phyloP scores from a whole-genome alignment of 2,888 invertebrate species.

The Dynastes hyllus region DNA sequence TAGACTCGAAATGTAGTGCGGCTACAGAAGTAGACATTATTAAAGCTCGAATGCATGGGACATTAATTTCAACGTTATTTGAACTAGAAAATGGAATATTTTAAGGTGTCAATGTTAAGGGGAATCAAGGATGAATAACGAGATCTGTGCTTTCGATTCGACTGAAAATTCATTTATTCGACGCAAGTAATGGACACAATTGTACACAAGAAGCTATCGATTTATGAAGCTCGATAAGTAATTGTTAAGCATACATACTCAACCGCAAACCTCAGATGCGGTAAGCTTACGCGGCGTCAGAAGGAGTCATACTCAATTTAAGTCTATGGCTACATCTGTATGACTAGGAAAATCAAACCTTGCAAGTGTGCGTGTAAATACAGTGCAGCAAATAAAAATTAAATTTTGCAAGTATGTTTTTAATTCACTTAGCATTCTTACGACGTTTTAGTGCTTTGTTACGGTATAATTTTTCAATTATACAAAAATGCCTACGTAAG shows the following conservation, averaged over 20 bases:
- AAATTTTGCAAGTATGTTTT: background rate
- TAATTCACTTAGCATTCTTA: too few species aligned
- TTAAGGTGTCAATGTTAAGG: slow-evolving; percentile 1
- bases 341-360: too few species aligned
- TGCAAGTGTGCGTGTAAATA: too few species aligned
- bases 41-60: slow-evolving; percentile 17
- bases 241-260: slow-evolving; percentile 24
- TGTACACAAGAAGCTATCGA: background rate
- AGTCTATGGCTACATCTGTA: too few species aligned
- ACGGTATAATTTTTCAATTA: too few species aligned
- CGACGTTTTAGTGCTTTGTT: too few species aligned
- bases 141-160: background rate
- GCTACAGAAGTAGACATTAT: slow-evolving; percentile 20
- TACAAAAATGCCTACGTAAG: too few species aligned
- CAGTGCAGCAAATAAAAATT: background rate
- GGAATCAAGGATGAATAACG: background rate
- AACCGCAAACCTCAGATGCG: slow-evolving; percentile 26
- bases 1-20: slow-evolving; percentile 5
- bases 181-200: slow-evolving; percentile 13
- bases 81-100: slow-evolving; percentile 23
- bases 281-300: background rate
- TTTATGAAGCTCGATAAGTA: slow-evolving; percentile 26
- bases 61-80: slow-evolving; percentile 22
- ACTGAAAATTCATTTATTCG: slow-evolving; percentile 13
- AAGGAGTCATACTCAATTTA: too few species aligned